These are phyloP conservation scores for Ypsolopha sequella DNA, from an alignment of 2,888 invertebrate genomes.

Conservation along the genomic window DNA sequence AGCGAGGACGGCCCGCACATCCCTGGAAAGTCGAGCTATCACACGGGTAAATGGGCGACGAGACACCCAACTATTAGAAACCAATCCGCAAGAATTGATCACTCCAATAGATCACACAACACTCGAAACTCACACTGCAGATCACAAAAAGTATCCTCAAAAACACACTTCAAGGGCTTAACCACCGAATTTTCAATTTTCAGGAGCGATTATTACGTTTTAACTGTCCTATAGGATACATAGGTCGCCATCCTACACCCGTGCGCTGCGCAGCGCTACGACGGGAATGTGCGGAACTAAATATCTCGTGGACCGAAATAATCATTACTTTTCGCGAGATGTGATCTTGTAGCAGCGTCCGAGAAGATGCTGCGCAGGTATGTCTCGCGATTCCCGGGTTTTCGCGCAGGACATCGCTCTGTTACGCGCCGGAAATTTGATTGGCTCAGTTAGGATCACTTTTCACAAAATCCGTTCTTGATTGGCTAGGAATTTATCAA, in stretches of 20 bases:
- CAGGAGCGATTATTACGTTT: conserved; percentile 39
- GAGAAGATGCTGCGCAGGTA: conserved; percentile 59
- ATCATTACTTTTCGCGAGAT: conserved; percentile 71
- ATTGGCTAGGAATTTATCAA: conserved; percentile 30
- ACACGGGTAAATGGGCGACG: conserved; percentile 32
- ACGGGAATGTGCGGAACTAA: conserved; percentile 60
- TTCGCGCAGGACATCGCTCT: conserved; percentile 56
- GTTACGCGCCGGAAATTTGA: conserved; percentile 45
- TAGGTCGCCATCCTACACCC: conserved; percentile 42
- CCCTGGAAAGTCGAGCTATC: conserved; percentile 22
- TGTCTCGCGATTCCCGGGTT: conserved; percentile 56
- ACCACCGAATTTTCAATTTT: conserved; percentile 31
- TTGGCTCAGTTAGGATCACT: conserved; percentile 44
- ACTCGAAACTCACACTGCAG: background rate
- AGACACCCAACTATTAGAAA: conserved; percentile 5
- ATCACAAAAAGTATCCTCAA: conserved; percentile 8
- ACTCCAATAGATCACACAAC: background rate
- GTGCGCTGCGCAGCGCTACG: conserved; percentile 41
- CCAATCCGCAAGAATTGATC: background rate
- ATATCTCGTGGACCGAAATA: conserved; percentile 62
- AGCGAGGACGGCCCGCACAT: conserved; percentile 20
- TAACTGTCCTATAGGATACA: conserved; percentile 44
- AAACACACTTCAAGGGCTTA: conserved; percentile 4
- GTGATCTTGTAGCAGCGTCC: conserved; percentile 57
- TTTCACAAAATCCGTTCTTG: conserved; percentile 23